Conservation (phyloP, 2,113 vertebrate species). For the Colinus virginianus region DNA sequence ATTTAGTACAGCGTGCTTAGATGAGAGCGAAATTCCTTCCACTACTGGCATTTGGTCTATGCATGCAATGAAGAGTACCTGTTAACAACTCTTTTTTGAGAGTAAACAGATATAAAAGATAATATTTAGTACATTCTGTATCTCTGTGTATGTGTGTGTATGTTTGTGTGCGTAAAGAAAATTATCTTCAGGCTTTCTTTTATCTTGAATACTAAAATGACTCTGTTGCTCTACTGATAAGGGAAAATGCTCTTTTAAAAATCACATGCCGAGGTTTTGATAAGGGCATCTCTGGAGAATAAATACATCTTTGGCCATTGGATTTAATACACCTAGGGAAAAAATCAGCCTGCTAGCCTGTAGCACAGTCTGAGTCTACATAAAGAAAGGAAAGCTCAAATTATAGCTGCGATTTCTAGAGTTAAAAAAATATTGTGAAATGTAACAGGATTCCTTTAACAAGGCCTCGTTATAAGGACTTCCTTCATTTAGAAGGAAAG, state of each 20-base stretch:
- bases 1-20: background rate
- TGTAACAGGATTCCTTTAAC: background rate
- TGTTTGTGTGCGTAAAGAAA: background rate
- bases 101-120: background rate
- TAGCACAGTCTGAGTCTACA: background rate
- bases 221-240: background rate
- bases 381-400: constrained; percentile 2
- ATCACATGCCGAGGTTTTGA: background rate
- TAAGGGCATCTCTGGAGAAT: background rate
- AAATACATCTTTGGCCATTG: background rate
- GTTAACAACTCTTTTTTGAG: background rate
- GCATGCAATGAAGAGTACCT: background rate
- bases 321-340: background rate
- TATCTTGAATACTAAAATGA: background rate
- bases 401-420: constrained; percentile 27
- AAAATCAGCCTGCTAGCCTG: background rate
- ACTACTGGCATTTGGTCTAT: background rate
- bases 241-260: background rate
- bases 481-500: background rate
- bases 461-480: background rate
- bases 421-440: background rate
- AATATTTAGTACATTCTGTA: background rate
- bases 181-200: background rate
- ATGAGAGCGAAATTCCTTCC: background rate
- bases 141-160: background rate